These are phyloP conservation scores for Eriosoma lanigerum DNA, from an alignment of 1,140 invertebrate genomes.

Conservation along the genomic window DNA sequence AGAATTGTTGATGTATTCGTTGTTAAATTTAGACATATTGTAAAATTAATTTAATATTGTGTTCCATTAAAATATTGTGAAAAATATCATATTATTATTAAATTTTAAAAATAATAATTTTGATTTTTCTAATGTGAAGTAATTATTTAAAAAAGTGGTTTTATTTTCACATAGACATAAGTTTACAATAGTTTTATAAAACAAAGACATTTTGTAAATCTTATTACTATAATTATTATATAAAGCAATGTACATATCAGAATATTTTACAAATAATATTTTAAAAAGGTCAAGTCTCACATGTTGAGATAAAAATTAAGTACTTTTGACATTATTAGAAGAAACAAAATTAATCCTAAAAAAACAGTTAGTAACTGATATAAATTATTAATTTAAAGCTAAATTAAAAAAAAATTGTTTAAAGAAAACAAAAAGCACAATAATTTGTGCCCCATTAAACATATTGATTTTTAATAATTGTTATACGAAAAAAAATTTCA, in stretches of 20 bases:
- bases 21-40: constrained; percentile 21
- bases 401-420: not conserved
- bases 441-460: too few species aligned
- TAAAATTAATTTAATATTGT: not conserved
- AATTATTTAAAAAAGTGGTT: constrained; percentile 2
- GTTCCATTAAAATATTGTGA: not conserved
- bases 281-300: constrained; percentile 24
- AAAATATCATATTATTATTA: not conserved
- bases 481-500: too few species aligned
- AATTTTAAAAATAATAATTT: constrained; percentile 13
- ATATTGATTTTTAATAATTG: too few species aligned
- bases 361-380: not conserved
- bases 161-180: not conserved
- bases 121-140: too few species aligned
- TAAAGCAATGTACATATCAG: constrained; percentile 35
- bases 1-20: not conserved
- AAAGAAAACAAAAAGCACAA: too few species aligned
- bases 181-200: constrained; percentile 21
- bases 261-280: constrained; percentile 32
- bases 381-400: not conserved
- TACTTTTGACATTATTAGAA: too few species aligned
- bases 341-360: too few species aligned
- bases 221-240: not conserved
- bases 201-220: constrained; percentile 1
- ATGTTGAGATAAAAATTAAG: not conserved